These are phyloP conservation scores for Caranx melampygus DNA, from an alignment of 2,113 vertebrate genomes.

Conservation along the genomic window DNA sequence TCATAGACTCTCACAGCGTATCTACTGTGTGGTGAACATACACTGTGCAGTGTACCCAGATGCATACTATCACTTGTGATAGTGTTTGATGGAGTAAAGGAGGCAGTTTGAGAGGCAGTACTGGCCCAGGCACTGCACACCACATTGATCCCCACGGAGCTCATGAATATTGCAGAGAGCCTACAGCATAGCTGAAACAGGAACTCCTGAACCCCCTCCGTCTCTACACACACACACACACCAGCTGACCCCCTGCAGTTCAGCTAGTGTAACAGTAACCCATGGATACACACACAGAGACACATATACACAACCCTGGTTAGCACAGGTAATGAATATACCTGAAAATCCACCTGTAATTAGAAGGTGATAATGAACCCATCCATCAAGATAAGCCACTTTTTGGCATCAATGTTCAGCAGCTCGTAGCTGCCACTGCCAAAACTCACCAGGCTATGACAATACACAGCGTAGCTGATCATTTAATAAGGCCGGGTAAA, in stretches of 20 bases:
- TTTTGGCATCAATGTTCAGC: slow-evolving; percentile 72
- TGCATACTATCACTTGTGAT: slow-evolving; percentile 18
- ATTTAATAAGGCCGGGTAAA: slow-evolving; percentile 77
- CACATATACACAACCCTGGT: slow-evolving; percentile 55
- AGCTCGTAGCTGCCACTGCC: slow-evolving; percentile 63
- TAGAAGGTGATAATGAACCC: slow-evolving; percentile 90
- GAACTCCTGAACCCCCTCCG: slow-evolving; percentile 76
- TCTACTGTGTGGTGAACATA: not conserved
- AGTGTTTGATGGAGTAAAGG: slow-evolving; percentile 28
- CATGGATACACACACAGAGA: slow-evolving; percentile 21
- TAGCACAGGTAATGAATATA: slow-evolving; percentile 86
- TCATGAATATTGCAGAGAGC: slow-evolving; percentile 83
- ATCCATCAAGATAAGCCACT: slow-evolving; percentile 85
- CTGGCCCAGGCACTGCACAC: slow-evolving; percentile 36
- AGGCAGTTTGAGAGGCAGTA: slow-evolving; percentile 45
- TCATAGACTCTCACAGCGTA: not conserved
- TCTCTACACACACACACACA: slow-evolving; percentile 42
- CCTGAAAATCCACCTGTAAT: slow-evolving; percentile 90
- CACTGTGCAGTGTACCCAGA: not conserved
- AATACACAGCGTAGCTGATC: slow-evolving; percentile 67
- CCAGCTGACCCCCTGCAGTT: slow-evolving; percentile 76
- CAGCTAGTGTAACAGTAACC: slow-evolving; percentile 74
- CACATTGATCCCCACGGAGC: slow-evolving; percentile 70
- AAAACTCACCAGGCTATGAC: slow-evolving; percentile 70
- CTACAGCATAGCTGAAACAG: slow-evolving; percentile 84